A percentile compares a stretch with the other conserved stretches of the same genome.
phyloP scores from a whole-genome alignment of 1,140 invertebrate genomes.

The Periplaneta americana region DNA sequence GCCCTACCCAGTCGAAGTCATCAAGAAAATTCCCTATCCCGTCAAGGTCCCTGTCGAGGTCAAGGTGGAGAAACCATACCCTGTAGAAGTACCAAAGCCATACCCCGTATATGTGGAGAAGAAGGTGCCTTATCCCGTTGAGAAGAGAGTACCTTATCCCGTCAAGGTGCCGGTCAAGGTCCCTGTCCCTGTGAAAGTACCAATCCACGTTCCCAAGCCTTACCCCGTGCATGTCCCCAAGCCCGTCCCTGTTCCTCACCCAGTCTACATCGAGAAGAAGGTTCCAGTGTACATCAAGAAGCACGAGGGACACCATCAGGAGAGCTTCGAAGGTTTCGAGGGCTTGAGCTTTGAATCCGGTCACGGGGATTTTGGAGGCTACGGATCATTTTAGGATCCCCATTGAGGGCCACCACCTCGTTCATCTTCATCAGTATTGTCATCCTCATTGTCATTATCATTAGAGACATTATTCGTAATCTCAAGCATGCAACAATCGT shows the following conservation, averaged over 20 bases:
- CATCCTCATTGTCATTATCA: neutral
- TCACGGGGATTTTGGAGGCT: neutral
- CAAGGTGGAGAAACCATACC: slow-evolving; percentile 5
- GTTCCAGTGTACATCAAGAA: slow-evolving; percentile 43
- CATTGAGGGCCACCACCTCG: neutral
- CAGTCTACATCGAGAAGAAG: slow-evolving; percentile 64
- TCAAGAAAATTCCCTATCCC: slow-evolving; percentile 8
- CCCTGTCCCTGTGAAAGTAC: slow-evolving; percentile 41
- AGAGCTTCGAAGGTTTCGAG: neutral
- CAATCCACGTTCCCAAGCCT: slow-evolving; percentile 44
- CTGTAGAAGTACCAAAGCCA: slow-evolving; percentile 23
- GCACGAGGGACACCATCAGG: neutral
- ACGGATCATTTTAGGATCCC: neutral
- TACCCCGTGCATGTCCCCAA: slow-evolving; percentile 60
- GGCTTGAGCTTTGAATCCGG: neutral
- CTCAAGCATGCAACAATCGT: no score
- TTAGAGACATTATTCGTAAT: no score
- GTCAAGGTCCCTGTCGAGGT: slow-evolving; percentile 10
- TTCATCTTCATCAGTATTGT: neutral
- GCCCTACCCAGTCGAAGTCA: slow-evolving; percentile 24
- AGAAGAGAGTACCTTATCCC: slow-evolving; percentile 32
- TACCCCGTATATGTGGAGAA: slow-evolving; percentile 38
- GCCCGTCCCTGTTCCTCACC: slow-evolving; percentile 55
- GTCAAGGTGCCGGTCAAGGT: slow-evolving; percentile 48
- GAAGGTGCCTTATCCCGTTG: slow-evolving; percentile 37